A percentile compares a stretch with the other conserved stretches of the same genome.
Evolutionary conservation across 1,140 invertebrate species (phyloP).

Genomic region (Musca domestica): DNA sequence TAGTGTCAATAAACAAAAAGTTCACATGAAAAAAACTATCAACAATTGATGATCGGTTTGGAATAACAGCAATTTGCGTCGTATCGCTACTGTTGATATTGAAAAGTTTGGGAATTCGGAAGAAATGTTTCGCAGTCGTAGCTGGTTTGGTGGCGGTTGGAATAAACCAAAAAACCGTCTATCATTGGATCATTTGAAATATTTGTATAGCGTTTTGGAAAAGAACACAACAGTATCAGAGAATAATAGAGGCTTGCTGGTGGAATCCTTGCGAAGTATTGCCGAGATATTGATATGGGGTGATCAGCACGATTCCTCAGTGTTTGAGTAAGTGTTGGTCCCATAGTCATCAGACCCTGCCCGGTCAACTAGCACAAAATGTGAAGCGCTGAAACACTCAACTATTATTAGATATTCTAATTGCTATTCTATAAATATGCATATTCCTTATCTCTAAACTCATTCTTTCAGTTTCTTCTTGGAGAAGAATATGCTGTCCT

Average conservation of each 20-base stretch:
- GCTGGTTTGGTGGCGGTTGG: constrained; percentile 81
- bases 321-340: constrained; percentile 90
- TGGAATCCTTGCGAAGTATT: constrained; percentile 94
- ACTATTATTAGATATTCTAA: background rate
- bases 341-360: no score
- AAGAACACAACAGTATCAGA: constrained; percentile 98
- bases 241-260: constrained; percentile 88
- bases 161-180: constrained; percentile 94
- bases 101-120: background rate
- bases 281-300: constrained; percentile 99
- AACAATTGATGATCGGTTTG: no score
- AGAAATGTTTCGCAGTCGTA: constrained; percentile 79
- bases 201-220: constrained; percentile 90
- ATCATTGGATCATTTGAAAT: constrained; percentile 95
- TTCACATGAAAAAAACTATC: no score
- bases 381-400: no score
- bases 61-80: no score
- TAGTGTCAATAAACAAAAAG: no score
- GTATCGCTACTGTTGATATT: no score
- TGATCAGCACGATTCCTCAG: constrained; percentile 98
- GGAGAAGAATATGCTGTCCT: constrained; percentile 99
- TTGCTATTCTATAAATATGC: background rate
- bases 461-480: constrained; percentile 85
- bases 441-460: background rate
- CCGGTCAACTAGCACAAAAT: no score